Percentiles rank a stretch among this genome's conserved stretches.
Evolutionary conservation across 2,797 vertebrate species (phyloP).

Genomic region (Pelochelys cantorii): DNA sequence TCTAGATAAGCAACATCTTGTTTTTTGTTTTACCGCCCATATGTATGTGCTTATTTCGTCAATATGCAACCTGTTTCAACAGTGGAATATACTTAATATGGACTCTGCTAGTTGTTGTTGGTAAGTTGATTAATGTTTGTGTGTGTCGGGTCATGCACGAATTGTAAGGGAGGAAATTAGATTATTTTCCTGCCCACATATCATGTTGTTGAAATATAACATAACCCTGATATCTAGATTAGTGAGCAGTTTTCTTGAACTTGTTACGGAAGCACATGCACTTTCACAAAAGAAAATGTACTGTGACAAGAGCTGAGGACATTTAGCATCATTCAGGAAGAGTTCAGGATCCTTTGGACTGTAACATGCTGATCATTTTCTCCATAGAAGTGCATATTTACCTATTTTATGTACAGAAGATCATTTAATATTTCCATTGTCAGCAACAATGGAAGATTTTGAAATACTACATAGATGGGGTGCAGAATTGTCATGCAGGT

Average conservation of each 20-base stretch:
- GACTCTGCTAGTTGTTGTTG: slow-evolving; percentile 95
- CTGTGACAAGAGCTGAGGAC: not conserved
- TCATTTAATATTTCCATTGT: not conserved
- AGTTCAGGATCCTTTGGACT: not conserved
- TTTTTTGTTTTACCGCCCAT: slow-evolving; percentile 98
- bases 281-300: not conserved
- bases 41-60: slow-evolving; percentile 97
- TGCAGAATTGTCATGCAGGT: not conserved
- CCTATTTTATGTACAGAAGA: not conserved
- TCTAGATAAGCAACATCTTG: slow-evolving; percentile 98
- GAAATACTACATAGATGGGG: not conserved
- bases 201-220: slow-evolving; percentile 55
- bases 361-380: not conserved
- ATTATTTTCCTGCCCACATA: slow-evolving; percentile 47
- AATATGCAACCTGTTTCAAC: slow-evolving; percentile 98
- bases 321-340: not conserved
- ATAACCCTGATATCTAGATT: slow-evolving; percentile 10
- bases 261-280: not conserved
- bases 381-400: not conserved
- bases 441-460: not conserved
- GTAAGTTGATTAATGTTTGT: slow-evolving; percentile 85
- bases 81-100: slow-evolving; percentile 99
- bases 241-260: not conserved
- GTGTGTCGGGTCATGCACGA: not conserved
- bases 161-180: slow-evolving; percentile 45